Base-by-base conservation (phyloP, 2,888 invertebrate genomes). In the Keiferia lycopersicella region DNA sequence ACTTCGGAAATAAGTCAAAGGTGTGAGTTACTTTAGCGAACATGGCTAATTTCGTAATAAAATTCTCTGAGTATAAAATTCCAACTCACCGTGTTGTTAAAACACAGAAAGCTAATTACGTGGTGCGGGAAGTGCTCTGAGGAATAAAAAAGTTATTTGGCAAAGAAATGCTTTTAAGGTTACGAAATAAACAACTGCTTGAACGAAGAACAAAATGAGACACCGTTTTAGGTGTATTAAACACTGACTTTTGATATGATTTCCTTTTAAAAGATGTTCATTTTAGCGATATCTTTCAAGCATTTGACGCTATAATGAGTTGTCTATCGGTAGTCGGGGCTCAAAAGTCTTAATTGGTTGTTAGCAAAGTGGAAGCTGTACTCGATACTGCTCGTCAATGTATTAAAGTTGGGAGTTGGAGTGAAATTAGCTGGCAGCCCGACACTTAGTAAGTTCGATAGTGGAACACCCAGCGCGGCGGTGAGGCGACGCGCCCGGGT, bases 341-440 rank as follows among this genome's bases (percentile, higher is more conserved):
- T 45, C 45, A 45, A 45, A 45, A n/a, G 66, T 69, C 70, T 70
- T 63, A 69, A 70, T 65, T 67, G 70, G 68, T 58, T 66, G 66
- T 68, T 66, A 68, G 72, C 65, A 65, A 66, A 70, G 71, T 67
- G 69, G 73, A 71, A 71, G 66, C 71, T 69, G 68, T 68, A 66
- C 63, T 65, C 65, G 69, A 75, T 71, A 75, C 66, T 73, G 45
- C 45, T 45, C 45, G 45, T 45, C 45, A 45, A 45, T 45, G 45
- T 45, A 45, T 45, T 45, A 30, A 26, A 58, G 16, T 38, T 38
- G 20, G 38, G 38, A 58, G 38, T 56, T 56, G 34, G 34, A 38
- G 58, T 16, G 66, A 69, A 68, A 71, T 73, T 72, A 74, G 26
- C 20, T 58, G 58, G 58, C 38, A 38, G 34, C 18, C 38, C 20